Conservation (phyloP, 2,113 vertebrate genomes). For the Chloebia gouldiae region DNA sequence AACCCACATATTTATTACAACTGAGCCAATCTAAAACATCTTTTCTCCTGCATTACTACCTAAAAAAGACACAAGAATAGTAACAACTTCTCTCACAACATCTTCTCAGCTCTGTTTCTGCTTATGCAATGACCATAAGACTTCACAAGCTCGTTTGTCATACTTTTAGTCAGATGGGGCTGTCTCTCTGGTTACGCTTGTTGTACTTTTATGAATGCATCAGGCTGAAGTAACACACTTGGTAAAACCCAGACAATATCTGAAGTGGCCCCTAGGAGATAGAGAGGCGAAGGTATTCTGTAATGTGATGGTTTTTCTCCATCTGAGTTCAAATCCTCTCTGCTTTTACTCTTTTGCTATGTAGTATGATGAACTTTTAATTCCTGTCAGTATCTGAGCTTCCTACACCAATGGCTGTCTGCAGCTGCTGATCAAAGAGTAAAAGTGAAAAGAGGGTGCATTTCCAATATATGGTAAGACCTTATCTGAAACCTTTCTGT, state of each 20-base stretch:
- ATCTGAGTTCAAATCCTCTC: neutral
- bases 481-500: neutral
- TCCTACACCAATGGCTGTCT: neutral
- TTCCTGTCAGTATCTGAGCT: neutral
- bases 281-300: neutral
- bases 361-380: neutral
- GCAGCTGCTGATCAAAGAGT: neutral
- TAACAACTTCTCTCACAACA: neutral
- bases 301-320: neutral
- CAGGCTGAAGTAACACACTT: neutral
- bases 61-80: neutral
- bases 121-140: neutral
- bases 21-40: neutral
- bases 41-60: neutral
- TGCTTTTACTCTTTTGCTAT: neutral
- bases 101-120: neutral
- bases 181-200: neutral
- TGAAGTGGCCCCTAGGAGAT: fast-evolving
- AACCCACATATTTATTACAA: neutral
- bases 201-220: neutral
- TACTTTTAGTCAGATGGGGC: neutral
- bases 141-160: neutral
- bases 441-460: neutral
- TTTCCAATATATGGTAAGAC: neutral
- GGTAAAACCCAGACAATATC: neutral